Evolutionary conservation across 2,888 invertebrate species (phyloP).

Genomic region (Ectemnius lituratus): DNA sequence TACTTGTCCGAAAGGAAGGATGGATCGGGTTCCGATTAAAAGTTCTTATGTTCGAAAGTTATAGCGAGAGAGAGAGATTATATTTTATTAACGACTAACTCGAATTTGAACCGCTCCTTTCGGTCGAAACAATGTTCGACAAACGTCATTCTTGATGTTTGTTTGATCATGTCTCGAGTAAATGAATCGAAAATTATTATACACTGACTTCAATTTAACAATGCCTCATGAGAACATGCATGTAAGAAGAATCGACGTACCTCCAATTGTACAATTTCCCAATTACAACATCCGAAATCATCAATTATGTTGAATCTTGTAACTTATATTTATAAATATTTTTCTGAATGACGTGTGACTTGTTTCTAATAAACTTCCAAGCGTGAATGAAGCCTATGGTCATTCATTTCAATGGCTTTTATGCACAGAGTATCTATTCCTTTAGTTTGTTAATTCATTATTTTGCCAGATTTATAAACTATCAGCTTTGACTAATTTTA

Average conservation of each 20-base stretch:
- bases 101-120: not conserved
- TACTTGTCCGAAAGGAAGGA: not conserved
- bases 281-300: not conserved
- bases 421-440: too few relatives aligned
- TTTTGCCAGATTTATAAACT: too few relatives aligned
- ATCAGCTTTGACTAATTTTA: too few relatives aligned
- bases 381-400: too few relatives aligned
- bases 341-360: not conserved
- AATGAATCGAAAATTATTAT: not conserved
- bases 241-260: not conserved
- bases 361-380: slow-evolving; percentile 3
- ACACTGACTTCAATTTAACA: not conserved
- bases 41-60: too few relatives aligned
- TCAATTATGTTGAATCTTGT: not conserved
- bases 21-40: too few relatives aligned
- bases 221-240: not conserved
- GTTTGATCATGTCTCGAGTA: not conserved
- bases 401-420: too few relatives aligned
- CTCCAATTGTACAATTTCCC: not conserved
- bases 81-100: not conserved
- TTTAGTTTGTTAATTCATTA: too few relatives aligned
- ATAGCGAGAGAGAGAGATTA: too few relatives aligned
- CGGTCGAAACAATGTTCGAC: not conserved
- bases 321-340: slow-evolving; percentile 2
- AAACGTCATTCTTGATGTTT: too few relatives aligned